A percentile compares a stretch with the other conserved stretches of the same genome.
phyloP scores from a whole-genome alignment of 2,797 vertebrate species.

The Spheniscus humboldti region DNA sequence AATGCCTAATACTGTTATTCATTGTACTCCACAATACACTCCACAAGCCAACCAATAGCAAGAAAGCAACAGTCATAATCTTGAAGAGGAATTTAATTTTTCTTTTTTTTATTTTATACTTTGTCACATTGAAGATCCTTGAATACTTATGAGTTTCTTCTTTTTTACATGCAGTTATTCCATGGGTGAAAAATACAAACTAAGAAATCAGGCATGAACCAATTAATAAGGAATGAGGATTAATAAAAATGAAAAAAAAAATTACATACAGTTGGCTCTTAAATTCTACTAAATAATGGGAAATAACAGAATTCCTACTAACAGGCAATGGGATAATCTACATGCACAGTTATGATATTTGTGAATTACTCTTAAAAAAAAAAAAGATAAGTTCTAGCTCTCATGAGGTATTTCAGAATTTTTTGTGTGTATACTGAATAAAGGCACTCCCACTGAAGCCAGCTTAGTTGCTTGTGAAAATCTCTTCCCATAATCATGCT shows the following conservation, averaged over 20 bases:
- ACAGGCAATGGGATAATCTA: neutral
- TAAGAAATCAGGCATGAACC: neutral
- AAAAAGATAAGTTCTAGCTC: neutral
- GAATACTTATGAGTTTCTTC: fast-evolving
- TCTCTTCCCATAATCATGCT: neutral
- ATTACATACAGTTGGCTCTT: fast-evolving
- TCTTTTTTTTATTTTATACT: neutral
- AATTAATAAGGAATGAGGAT: neutral
- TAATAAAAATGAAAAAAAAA: neutral
- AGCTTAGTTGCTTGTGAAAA: neutral
- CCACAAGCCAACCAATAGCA: neutral
- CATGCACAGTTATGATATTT: neutral
- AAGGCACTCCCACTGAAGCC: neutral
- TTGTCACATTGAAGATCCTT: neutral
- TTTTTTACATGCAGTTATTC: neutral
- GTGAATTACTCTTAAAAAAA: neutral
- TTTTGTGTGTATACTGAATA: neutral
- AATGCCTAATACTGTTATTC: neutral
- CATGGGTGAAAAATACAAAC: neutral
- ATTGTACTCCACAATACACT: neutral
- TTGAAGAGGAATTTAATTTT: neutral
- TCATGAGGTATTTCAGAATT: neutral
- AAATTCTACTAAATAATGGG: neutral
- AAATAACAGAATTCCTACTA: neutral
- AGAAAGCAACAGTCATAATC: neutral